Evolutionary conservation across 1,140 invertebrate genomes (phyloP), one percentile per base, ranked within the genome.

Genomic region (Philotrypesis tridentata): DNA sequence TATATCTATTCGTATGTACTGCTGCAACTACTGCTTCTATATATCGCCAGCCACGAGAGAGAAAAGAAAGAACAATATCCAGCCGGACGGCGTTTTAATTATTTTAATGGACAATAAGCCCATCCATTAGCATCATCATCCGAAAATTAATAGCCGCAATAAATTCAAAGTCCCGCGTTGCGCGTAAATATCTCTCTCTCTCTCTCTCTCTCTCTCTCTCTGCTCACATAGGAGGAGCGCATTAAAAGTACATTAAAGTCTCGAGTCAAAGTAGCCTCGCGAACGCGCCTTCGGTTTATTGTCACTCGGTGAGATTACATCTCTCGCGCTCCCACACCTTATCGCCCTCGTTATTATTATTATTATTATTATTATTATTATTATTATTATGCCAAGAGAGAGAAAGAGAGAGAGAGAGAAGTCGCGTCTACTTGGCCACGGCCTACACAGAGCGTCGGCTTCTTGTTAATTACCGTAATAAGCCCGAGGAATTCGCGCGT

Each of bases 391-490:
- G n/a, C 27, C 68, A 3, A 14, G 55, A n/a, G n/a, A n/a, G n/a
- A n/a, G n/a, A n/a, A n/a, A n/a, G n/a, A n/a, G n/a, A n/a, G n/a
- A n/a, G n/a, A n/a, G n/a, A n/a, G n/a, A n/a, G n/a, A n/a, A n/a
- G n/a, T n/a, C n/a, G n/a, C n/a, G 55, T 37, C 8, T 21, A 55
- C 9, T 12, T 31, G 43, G 25, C 11, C 0, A 63, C 33, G 23
- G 37, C 61, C 48, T 55, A 55, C 48, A n/a, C n/a, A n/a, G n/a
- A n/a, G 40, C 17, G 60, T 3, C 9, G 40, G 63, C n/a, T 33
- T 40, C 73, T 33, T 72, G 78, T 83, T 83, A 83, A 83, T 80
- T 80, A 80, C 77, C 21, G 63, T 83, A 83, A 83, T 83, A 83
- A 83, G 76, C 71, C 33, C 37, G 12, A 63, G 25, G 48, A 78